Base-by-base conservation (phyloP, 2,888 invertebrate genomes). In the Chrysotoxum bicinctum region DNA sequence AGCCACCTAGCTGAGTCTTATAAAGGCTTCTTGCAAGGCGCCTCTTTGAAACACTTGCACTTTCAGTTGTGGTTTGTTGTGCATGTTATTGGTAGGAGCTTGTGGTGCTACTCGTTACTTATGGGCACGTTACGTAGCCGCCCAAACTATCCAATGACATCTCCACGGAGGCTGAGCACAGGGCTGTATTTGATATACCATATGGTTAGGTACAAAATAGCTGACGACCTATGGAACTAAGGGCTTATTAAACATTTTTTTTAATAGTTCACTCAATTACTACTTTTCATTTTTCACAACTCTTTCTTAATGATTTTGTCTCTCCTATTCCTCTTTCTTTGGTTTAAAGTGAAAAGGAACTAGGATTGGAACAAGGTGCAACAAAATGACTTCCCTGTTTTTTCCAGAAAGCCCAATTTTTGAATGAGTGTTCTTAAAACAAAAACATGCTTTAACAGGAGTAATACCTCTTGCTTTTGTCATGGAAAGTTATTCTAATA, bases 21-120 rank as follows among this genome's bases (percentile, higher is more conserved):
- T 35, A 66, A 6, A 32, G 14, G 43, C 3, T 52, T 52, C 37
- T 32, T 9, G 40, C 10, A n/a, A 40, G 58, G 64, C 73, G 62
- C 66, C 82, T 66, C 72, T 43, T 40, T 37, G 26, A 26, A 84
- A 84, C 84, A 84, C 84, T 84, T 84, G 74, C 79, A 75, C 84
- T 84, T 84, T 84, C 84, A 23, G 60, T 54, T 56, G 19, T 35
- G 54, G 52, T 74, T 35, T 43, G 74, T 45, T 75, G 70, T 50
- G 79, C 70, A 74, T 79, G 69, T 26, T 4, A 1, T 6, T 26
- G 74, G 52, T 50, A 30, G 3, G 23, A 45, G 19, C 26, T n/a
- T 26, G 12, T 23, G 48, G 58, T 30, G 23, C 21, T 37, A 66
- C 30, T 37, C 26, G 43, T 50, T 30, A 56, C 68, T 62, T 30